Conservation (phyloP, 2,888 invertebrate species). For the Tryphoninae sp. region DNA sequence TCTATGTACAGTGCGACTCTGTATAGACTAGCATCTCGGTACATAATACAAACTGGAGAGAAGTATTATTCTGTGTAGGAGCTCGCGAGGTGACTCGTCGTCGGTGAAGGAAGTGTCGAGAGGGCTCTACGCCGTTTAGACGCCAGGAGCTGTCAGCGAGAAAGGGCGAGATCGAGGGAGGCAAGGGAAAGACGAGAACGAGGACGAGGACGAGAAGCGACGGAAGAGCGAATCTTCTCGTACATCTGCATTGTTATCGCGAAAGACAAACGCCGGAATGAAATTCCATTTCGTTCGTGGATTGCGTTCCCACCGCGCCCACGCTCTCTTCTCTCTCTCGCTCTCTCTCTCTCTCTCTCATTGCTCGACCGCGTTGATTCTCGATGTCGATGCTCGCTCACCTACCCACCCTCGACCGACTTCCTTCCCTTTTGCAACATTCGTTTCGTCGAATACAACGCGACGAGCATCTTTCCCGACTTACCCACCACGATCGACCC, state of each 20-base stretch:
- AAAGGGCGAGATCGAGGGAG: background rate
- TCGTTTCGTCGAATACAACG: conserved; percentile 5
- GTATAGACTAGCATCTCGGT: no score
- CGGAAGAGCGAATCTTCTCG: conserved; percentile 55
- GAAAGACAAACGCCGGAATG: conserved; percentile 67
- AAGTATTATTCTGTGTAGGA: background rate
- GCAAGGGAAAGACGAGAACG: background rate
- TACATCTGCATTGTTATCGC: conserved; percentile 65
- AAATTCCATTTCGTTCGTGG: conserved; percentile 68
- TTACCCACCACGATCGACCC: conserved; percentile 32
- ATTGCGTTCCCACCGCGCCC: conserved; percentile 55
- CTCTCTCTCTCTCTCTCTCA: conserved; percentile 1
- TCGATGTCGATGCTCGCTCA: conserved; percentile 29
- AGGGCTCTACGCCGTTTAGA: conserved; percentile 7
- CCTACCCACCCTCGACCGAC: conserved; percentile 10
- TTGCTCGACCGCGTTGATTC: conserved; percentile 38
- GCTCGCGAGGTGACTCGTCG: background rate
- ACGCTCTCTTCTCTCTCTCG: conserved; percentile 17
- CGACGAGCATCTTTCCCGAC: background rate
- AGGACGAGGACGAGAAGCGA: background rate
- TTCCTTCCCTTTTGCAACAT: background rate
- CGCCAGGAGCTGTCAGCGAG: conserved; percentile 1
- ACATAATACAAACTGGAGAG: background rate
- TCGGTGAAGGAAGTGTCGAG: conserved; percentile 33
- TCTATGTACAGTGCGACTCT: background rate